These are phyloP conservation scores for Ochlodes sylvanus DNA, from an alignment of 2,888 invertebrate species.

Conservation along the genomic window DNA sequence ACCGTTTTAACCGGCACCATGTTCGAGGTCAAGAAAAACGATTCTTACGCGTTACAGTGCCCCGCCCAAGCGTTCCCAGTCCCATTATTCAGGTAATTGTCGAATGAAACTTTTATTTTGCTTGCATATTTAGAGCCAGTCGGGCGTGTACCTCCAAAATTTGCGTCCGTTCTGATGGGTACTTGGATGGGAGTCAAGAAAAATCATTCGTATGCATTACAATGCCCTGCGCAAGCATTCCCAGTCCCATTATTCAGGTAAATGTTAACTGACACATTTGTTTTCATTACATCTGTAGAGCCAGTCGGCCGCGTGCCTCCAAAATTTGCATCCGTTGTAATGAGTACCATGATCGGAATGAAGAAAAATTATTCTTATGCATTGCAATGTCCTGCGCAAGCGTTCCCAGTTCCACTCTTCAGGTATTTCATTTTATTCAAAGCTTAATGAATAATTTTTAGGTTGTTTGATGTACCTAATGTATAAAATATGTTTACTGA, in stretches of 20 bases:
- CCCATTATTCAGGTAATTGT: slow-evolving; percentile 85
- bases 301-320: slow-evolving; percentile 89
- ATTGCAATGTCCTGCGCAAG: slow-evolving; percentile 88
- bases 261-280: slow-evolving; percentile 49
- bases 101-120: background rate
- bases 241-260: slow-evolving; percentile 85
- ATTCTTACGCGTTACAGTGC: slow-evolving; percentile 85
- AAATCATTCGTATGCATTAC: slow-evolving; percentile 75
- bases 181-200: slow-evolving; percentile 84
- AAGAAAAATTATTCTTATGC: slow-evolving; percentile 76
- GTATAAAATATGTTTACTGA: background rate
- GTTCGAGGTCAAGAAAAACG: slow-evolving; percentile 78
- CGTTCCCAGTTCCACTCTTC: slow-evolving; percentile 87
- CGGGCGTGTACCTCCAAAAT: slow-evolving; percentile 81
- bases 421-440: slow-evolving; percentile 67
- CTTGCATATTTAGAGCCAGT: no score
- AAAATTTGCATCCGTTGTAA: slow-evolving; percentile 87
- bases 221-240: slow-evolving; percentile 89
- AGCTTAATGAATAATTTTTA: background rate
- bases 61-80: slow-evolving; percentile 88
- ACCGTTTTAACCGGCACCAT: slow-evolving; percentile 86
- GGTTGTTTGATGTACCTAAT: background rate
- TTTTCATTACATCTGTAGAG: slow-evolving; percentile 71
- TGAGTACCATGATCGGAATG: slow-evolving; percentile 85
- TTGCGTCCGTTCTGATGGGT: slow-evolving; percentile 81